phyloP scores from a whole-genome alignment of 2,888 invertebrate genomes.

The Sicus ferrugineus region DNA sequence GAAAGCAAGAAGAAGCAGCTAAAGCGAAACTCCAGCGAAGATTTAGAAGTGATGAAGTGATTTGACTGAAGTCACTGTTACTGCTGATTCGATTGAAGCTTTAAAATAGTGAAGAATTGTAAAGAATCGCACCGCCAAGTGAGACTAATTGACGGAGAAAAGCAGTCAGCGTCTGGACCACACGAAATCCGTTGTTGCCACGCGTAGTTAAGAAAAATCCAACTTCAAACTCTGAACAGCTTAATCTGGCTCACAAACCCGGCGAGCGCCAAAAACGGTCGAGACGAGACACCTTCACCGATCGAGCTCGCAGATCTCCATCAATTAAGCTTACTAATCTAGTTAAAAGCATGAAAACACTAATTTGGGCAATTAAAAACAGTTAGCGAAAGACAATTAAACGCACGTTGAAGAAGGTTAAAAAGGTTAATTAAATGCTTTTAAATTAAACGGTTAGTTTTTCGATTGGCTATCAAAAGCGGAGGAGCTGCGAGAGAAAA shows the following conservation, averaged over 20 bases:
- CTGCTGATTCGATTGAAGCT: too few relatives aligned
- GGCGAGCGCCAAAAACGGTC: neutral
- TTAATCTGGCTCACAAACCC: neutral
- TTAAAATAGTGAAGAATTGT: too few relatives aligned
- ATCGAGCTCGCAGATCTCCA: neutral
- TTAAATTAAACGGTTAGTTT: neutral
- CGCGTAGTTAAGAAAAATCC: neutral
- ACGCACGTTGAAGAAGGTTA: neutral
- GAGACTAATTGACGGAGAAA: too few relatives aligned
- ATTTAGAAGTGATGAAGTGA: too few relatives aligned
- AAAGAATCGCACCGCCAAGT: neutral
- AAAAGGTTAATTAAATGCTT: slow-evolving; percentile 8
- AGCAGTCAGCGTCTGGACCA: too few relatives aligned
- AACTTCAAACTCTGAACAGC: neutral
- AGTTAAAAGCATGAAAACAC: neutral
- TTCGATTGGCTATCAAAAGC: too few relatives aligned
- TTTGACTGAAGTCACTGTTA: too few relatives aligned
- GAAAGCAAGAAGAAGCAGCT: too few relatives aligned
- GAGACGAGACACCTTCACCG: neutral
- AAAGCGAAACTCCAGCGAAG: too few relatives aligned
- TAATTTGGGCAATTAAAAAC: neutral
- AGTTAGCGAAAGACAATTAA: neutral
- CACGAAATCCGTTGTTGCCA: too few relatives aligned
- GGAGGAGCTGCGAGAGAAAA: neutral
- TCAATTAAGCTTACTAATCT: neutral